Evolutionary conservation across 2,888 invertebrate genomes (phyloP), one percentile per base, ranked within the genome.

Genomic region (Pecten maximus): DNA sequence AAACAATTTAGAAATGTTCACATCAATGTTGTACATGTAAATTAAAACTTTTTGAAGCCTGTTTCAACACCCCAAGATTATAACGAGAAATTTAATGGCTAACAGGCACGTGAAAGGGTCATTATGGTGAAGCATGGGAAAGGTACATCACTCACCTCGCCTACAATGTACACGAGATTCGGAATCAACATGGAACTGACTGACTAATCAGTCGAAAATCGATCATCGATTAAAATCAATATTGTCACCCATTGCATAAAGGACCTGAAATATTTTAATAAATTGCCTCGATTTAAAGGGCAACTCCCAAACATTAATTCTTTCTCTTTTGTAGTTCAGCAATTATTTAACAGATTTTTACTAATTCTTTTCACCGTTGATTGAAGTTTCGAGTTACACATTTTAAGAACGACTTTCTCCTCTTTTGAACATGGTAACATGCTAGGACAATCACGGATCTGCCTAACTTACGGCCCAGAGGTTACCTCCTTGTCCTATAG

Each of bases 161-260:
- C 2, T 35, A 35, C 12, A 10, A 35, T 35, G 74, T 3, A 60
- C 60, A 60, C 28, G 60, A n/a, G 0, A 60, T 60, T n/a, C n/a
- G 1, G 4, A 60, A n/a, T 60, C 28, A 60, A 60, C 60, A 60
- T 60, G 60, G 60, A 74, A 74, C 74, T 28, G 10, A 74, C 23
- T 74, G 15, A 35, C 74, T 74, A 74, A 74, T 74, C 74, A 74
- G 74, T 74, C 74, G 74, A 74, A 74, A 74, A 74, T 28, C 74
- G 74, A 74, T 74, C 74, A 74, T 74, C 74, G 74, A 74, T 74
- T 74, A 74, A 74, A 74, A 74, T 74, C 74, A 74, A 74, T 74
- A 74, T 74, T 74, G 74, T 74, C 74, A 74, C 23, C 23, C 35
- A 74, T 35, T 74, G 54, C 74, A 74, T 74, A 74, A 74, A 74